Conservation (phyloP, 2,797 vertebrate species). For the Pygocentrus nattereri region DNA sequence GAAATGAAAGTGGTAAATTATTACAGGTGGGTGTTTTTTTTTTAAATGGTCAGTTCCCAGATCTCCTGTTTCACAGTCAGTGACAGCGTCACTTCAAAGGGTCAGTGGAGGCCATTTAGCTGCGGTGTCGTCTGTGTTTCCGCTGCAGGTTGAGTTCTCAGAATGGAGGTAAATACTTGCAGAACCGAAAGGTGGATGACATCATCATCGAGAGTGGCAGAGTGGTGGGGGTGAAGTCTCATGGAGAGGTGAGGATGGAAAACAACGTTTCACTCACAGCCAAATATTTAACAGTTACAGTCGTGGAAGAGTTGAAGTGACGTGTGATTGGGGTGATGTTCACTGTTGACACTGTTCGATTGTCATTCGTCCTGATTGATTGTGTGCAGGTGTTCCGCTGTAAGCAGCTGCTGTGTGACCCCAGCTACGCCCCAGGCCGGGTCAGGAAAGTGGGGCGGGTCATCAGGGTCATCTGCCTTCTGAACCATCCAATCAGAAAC, state of each 20-base stretch:
- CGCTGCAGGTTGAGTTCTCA: slow-evolving; percentile 75
- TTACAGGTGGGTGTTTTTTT: too few relatives aligned
- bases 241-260: slow-evolving; percentile 72
- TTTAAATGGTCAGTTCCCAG: too few relatives aligned
- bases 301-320: too few relatives aligned
- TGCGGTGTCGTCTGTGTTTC: background rate
- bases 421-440: slow-evolving; percentile 74
- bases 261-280: background rate
- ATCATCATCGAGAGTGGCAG: slow-evolving; percentile 79
- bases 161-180: slow-evolving; percentile 75
- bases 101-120: background rate
- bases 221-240: slow-evolving; percentile 78
- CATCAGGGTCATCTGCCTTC: slow-evolving; percentile 79
- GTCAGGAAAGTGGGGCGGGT: slow-evolving; percentile 78
- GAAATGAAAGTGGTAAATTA: too few relatives aligned
- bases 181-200: slow-evolving; percentile 78
- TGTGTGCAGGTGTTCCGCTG: slow-evolving; percentile 74
- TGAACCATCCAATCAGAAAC: slow-evolving; percentile 83
- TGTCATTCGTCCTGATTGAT: background rate
- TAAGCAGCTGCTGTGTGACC: slow-evolving; percentile 84
- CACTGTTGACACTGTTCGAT: too few relatives aligned
- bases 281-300: too few relatives aligned
- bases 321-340: background rate
- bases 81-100: too few relatives aligned
- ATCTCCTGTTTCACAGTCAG: too few relatives aligned